Conservation (phyloP, 2,113 vertebrate species). For the Prionailurus viverrinus region DNA sequence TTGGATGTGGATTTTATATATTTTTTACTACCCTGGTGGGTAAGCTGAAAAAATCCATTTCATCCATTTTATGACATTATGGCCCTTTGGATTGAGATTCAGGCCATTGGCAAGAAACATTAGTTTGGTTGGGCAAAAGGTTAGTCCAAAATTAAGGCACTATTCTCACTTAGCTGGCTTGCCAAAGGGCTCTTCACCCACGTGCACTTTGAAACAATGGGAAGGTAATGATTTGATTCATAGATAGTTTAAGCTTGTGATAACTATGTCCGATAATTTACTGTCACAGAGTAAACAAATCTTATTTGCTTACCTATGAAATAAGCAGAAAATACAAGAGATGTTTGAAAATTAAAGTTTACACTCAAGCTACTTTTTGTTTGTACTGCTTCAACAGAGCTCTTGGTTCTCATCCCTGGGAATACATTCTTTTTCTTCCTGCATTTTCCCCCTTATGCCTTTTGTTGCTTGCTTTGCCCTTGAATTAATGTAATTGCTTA, state of each 20-base stretch:
- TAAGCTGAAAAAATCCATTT: constrained; percentile 67
- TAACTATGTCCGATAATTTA: neutral
- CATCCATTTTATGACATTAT: constrained; percentile 37
- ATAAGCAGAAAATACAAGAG: neutral
- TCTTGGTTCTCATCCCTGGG: neutral
- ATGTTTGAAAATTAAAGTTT: constrained; percentile 6
- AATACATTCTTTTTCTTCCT: neutral
- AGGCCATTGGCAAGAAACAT: constrained; percentile 42
- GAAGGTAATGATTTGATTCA: neutral
- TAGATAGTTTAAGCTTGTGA: constrained; percentile 55
- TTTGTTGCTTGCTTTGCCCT: neutral
- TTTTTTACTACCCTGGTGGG: constrained; percentile 66
- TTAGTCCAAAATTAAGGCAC: constrained; percentile 63
- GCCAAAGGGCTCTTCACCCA: neutral
- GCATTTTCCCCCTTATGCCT: neutral
- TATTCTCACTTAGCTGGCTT: neutral
- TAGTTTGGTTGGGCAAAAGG: constrained; percentile 64
- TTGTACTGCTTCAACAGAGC: neutral
- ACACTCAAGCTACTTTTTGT: neutral
- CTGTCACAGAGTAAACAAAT: constrained; percentile 8
- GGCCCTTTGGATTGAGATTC: constrained; percentile 45
- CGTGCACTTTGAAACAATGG: neutral
- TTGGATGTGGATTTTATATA: constrained; percentile 63
- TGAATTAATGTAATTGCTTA: neutral
- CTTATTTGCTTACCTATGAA: neutral